Conservation (phyloP, 2,888 invertebrate species). For the Trissolcus brochymenae region DNA sequence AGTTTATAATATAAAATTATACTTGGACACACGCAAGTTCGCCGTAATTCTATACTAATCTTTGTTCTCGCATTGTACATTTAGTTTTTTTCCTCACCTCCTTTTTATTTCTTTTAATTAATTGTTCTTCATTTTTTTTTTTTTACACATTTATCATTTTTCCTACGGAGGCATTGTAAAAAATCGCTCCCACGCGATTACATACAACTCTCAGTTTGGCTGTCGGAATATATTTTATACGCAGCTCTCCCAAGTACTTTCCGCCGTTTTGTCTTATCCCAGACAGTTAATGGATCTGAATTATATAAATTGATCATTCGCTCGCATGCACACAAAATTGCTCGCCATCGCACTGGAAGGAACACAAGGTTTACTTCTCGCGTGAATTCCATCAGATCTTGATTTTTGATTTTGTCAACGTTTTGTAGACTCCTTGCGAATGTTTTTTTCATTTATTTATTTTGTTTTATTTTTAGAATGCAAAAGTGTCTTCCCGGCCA, state of each 20-base stretch:
- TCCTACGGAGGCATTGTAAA: constrained; percentile 23
- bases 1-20: constrained; percentile 26
- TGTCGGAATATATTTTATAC: constrained; percentile 33
- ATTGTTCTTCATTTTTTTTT: constrained; percentile 12
- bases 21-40: constrained; percentile 18
- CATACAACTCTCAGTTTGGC: constrained; percentile 20
- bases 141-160: constrained; percentile 19
- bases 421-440: background rate
- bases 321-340: constrained; percentile 26
- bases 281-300: constrained; percentile 20
- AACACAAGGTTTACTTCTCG: too few species aligned
- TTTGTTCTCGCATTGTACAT: too few species aligned
- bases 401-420: too few species aligned
- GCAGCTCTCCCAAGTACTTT: constrained; percentile 20
- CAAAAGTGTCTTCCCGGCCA: too few species aligned
- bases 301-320: constrained; percentile 15
- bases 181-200: constrained; percentile 30
- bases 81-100: constrained; percentile 6
- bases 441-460: background rate
- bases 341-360: background rate
- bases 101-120: constrained; percentile 14
- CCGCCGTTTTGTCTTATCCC: constrained; percentile 11
- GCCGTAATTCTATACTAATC: constrained; percentile 17
- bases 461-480: too few species aligned
- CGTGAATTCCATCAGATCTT: too few species aligned